Percentiles rank a stretch among this genome's conserved stretches.
phyloP scores from a whole-genome alignment of 2,888 invertebrate genomes.

The Cecidostiba fungosa region DNA sequence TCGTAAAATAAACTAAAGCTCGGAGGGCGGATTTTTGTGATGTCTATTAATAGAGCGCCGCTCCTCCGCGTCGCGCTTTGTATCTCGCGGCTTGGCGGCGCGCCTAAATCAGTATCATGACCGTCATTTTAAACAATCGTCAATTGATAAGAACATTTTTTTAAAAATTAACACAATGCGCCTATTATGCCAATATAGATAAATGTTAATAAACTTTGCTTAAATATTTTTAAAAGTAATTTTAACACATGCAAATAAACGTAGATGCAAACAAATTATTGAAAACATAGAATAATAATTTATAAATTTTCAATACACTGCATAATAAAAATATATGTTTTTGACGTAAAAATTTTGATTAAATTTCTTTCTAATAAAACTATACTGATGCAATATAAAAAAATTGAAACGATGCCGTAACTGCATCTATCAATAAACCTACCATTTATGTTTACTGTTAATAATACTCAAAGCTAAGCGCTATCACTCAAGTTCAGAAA shows the following conservation, averaged over 20 bases:
- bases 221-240: background rate
- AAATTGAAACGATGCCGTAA: no score
- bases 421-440: no score
- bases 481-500: background rate
- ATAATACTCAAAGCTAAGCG: background rate
- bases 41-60: slow-evolving; percentile 47
- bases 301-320: no score
- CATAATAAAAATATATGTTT: no score
- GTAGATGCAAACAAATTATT: no score
- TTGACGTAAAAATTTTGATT: no score
- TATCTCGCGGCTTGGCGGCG: slow-evolving; percentile 36
- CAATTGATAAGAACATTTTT: background rate
- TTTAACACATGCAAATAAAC: no score
- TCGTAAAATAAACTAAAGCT: slow-evolving; percentile 36
- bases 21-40: slow-evolving; percentile 35
- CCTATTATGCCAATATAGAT: no score
- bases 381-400: no score
- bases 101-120: slow-evolving; percentile 24
- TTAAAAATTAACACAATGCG: no score
- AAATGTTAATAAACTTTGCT: background rate
- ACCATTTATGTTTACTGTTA: background rate
- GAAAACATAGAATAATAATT: no score
- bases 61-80: slow-evolving; percentile 26
- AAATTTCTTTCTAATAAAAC: no score
- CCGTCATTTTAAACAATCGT: slow-evolving; percentile 28